Base-by-base conservation (phyloP, 1,140 invertebrate species). In the Plodia interpunctella region DNA sequence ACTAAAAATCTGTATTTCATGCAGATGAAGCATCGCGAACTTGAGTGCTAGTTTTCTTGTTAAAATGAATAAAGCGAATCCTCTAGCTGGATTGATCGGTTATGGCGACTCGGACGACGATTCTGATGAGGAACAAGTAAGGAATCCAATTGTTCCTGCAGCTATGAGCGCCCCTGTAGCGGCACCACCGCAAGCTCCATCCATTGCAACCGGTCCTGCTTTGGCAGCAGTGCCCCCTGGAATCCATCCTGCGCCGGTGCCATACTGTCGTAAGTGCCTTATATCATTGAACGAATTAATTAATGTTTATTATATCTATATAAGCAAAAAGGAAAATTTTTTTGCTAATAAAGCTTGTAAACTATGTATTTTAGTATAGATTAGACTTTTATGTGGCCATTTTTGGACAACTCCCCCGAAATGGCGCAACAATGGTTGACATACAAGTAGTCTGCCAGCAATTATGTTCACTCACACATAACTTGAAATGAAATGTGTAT, bases 31-130 rank as follows among this genome's bases (percentile, higher is more conserved):
- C 17, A 54, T 30, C 15, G 25, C 25, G 1, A 44, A 44, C 38
- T 44, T 13, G 1, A 35, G 38, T 54, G 52, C 15, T n/a, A 32
- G 11, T 25, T 25, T 0, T n/a, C 13, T 21, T 25, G 6, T 44
- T 11, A 13, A 49, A 54, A 85, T 83, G 78, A 87, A 70, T 68
- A 86, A 86, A 62, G 18, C 63, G 3, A 88, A 85, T 57, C 73
- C 83, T 13, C 66, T 88, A 59, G 75, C 70, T 20, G 76, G 86
- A 17, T 71, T 88, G 17, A 72, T 88, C 5, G 82, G 70, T n/a
- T 88, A 88, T 52, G 83, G 80, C 15, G 83, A 88, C 69, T 85
- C 86, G 8, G 86, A 84, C 35, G 81, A 86, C 9, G 83, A 86
- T 25, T 78, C 74, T 10, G 84, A 86, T 17, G 78, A 81, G 57